phyloP scores from a whole-genome alignment of 2,113 vertebrate genomes.

The Alectura lathami region DNA sequence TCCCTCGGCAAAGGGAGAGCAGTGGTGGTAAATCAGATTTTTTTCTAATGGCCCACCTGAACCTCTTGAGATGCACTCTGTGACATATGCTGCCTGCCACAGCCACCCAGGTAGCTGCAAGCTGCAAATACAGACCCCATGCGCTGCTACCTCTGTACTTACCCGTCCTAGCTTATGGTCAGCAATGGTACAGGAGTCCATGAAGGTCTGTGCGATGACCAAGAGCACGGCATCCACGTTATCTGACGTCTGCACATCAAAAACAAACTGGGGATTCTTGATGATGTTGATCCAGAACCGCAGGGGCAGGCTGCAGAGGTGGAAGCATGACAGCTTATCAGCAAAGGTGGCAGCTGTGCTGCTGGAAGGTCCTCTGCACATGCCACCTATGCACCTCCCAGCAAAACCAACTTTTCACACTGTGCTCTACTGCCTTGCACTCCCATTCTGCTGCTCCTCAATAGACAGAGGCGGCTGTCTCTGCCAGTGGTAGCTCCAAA shows the following conservation, averaged over 20 bases:
- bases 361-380: neutral
- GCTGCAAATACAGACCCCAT: neutral
- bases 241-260: conserved; percentile 94
- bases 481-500: neutral
- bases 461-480: neutral
- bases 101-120: neutral
- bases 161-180: conserved; percentile 98
- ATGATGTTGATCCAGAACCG: conserved; percentile 99
- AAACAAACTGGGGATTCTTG: conserved; percentile 98
- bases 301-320: conserved; percentile 85
- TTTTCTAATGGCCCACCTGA: neutral
- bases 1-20: neutral
- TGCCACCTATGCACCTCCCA: neutral
- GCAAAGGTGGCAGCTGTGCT: neutral
- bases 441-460: neutral
- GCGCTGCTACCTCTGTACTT: conserved; percentile 41
- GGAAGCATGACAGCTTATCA: neutral
- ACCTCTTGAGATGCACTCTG: neutral
- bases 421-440: neutral
- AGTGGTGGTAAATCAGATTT: neutral
- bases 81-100: neutral
- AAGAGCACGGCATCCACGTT: conserved; percentile 93
- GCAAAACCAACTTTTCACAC: neutral
- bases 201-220: conserved; percentile 97
- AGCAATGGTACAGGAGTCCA: conserved; percentile 97